Evolutionary conservation across 2,113 vertebrate species (phyloP).

Genomic region (Lota lota): DNA sequence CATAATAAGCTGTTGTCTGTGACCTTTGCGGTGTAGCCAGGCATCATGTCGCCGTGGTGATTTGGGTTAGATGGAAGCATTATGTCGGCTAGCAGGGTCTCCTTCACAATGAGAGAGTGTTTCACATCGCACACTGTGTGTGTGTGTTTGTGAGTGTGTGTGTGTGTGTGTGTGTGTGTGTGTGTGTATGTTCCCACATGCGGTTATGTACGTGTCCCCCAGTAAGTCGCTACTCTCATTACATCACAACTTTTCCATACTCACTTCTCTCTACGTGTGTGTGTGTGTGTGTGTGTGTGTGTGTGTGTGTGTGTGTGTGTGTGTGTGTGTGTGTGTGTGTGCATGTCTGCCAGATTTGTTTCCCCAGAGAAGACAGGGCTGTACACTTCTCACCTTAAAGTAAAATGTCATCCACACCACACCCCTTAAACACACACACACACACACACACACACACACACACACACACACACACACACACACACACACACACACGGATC

Average conservation of each 20-base stretch:
- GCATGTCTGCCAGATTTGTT: conserved; percentile 27
- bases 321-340: conserved; percentile 2
- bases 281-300: conserved; percentile 17
- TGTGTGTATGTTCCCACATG: not conserved
- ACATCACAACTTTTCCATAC: conserved; percentile 65
- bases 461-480: conserved; percentile 17
- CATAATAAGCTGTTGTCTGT: conserved; percentile 43
- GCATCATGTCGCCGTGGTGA: conserved; percentile 46
- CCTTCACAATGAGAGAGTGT: no score
- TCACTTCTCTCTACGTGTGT: conserved; percentile 17
- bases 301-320: conserved; percentile 15
- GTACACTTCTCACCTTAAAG: conserved; percentile 58
- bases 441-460: conserved; percentile 11
- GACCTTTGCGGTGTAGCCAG: conserved; percentile 46
- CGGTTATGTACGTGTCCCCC: conserved; percentile 44
- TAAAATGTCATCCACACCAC: conserved; percentile 63
- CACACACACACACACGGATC: not conserved
- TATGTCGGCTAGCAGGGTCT: not conserved
- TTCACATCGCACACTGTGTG: no score
- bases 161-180: not conserved
- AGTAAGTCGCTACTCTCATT: conserved; percentile 56
- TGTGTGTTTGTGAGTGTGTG: not conserved
- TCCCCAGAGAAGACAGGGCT: not conserved
- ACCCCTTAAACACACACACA: conserved; percentile 37
- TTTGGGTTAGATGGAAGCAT: conserved; percentile 38